Evolutionary conservation across 37 sponge, comb jelly and placozoan species (phyloP).

Genomic region (Aplysina aerophoba): DNA sequence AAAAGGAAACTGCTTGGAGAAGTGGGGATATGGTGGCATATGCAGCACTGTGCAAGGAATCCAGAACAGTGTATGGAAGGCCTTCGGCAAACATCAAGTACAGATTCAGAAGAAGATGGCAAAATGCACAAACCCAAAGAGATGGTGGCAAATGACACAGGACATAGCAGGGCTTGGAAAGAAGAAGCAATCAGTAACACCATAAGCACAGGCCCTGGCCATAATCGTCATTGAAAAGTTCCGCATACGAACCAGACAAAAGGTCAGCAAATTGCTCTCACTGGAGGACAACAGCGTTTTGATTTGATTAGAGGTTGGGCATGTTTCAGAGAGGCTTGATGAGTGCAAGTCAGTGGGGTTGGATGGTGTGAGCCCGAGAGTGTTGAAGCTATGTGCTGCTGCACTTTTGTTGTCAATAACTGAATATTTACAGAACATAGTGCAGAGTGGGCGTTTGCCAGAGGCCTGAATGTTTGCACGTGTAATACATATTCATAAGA

Average conservation of each 20-base stretch:
- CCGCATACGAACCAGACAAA: no score
- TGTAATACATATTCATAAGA: slow-evolving; percentile 4
- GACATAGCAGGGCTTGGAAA: no score
- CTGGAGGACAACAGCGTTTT: no score
- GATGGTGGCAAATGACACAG: neutral
- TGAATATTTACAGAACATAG: slow-evolving; percentile 1
- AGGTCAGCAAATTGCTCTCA: no score
- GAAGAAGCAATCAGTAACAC: no score
- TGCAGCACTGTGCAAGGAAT: slow-evolving; percentile 10
- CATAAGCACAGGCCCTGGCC: no score
- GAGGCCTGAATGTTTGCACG: neutral
- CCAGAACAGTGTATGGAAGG: slow-evolving; percentile 11
- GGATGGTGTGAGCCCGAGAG: neutral
- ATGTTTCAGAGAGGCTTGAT: neutral
- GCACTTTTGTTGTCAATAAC: neutral
- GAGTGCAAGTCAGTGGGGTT: neutral
- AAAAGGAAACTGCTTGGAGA: slow-evolving; percentile 20
- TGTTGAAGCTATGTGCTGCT: neutral
- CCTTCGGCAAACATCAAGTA: neutral
- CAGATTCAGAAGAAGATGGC: slow-evolving; percentile 28
- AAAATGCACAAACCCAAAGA: slow-evolving; percentile 23
- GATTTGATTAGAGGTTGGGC: no score
- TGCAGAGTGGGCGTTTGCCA: neutral
- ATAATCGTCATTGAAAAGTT: no score
- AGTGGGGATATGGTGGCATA: slow-evolving; percentile 15